Evolutionary conservation across 2,113 vertebrate species (phyloP).

Genomic region (Pitta sordida): DNA sequence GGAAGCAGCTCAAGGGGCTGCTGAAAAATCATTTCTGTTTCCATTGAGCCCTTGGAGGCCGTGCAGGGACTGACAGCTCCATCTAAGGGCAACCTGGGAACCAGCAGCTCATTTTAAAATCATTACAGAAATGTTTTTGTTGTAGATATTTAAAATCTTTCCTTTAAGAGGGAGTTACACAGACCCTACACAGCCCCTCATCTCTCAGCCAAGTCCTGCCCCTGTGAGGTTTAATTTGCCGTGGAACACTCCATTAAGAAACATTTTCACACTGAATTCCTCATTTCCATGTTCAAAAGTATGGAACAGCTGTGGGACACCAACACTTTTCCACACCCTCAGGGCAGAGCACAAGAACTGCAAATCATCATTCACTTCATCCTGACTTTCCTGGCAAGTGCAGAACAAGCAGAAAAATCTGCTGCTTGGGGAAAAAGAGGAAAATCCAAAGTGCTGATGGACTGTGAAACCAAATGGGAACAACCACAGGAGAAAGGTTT

Average conservation of each 20-base stretch:
- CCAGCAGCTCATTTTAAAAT: background rate
- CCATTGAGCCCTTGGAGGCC: background rate
- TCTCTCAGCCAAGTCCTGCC: background rate
- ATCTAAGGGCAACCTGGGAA: conserved; percentile 15
- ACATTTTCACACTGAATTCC: background rate
- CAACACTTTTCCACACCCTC: background rate
- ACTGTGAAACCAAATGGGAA: background rate
- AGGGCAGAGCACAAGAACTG: background rate
- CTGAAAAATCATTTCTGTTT: background rate
- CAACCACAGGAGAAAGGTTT: background rate
- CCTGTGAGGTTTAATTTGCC: background rate
- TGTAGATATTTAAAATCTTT: background rate
- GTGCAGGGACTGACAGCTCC: conserved; percentile 19
- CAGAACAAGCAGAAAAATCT: background rate
- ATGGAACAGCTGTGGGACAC: background rate
- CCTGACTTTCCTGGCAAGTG: background rate
- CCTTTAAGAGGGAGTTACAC: background rate
- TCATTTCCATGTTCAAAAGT: background rate
- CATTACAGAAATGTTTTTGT: background rate
- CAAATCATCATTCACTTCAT: background rate
- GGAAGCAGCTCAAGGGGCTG: background rate
- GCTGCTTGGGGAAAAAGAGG: background rate
- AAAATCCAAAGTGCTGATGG: background rate
- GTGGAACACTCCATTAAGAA: background rate
- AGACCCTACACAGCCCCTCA: background rate